These are phyloP conservation scores for Gryllus bimaculatus DNA, from an alignment of 1,140 invertebrate species.

Conservation along the genomic window DNA sequence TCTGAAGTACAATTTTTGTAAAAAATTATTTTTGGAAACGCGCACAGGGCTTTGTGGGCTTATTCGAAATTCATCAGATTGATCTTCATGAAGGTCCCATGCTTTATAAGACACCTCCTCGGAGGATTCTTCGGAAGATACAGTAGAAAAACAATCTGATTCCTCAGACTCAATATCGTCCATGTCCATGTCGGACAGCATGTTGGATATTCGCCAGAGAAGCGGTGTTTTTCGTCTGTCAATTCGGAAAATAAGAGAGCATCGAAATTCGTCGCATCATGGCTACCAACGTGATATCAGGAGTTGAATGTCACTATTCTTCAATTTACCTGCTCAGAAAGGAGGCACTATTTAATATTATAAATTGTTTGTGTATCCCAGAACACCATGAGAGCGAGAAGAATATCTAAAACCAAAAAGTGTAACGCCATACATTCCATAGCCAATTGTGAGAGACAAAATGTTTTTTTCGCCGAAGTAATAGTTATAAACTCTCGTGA, in stretches of 20 bases:
- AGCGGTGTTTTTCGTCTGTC: constrained; percentile 3
- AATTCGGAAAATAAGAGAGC: background rate
- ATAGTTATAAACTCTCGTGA: too few relatives aligned
- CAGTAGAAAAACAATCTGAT: background rate
- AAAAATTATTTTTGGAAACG: background rate
- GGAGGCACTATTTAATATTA: too few relatives aligned
- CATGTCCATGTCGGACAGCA: constrained; percentile 2
- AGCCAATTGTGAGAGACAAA: too few relatives aligned
- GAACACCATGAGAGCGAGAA: too few relatives aligned
- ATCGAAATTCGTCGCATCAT: background rate
- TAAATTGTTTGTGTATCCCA: too few relatives aligned
- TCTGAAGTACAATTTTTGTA: background rate
- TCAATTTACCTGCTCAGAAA: too few relatives aligned
- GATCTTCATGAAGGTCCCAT: background rate
- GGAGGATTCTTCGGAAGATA: background rate
- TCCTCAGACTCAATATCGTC: background rate
- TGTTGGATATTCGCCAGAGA: background rate
- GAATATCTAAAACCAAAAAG: too few relatives aligned
- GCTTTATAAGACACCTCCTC: background rate
- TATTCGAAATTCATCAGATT: background rate
- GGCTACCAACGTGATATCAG: too few relatives aligned
- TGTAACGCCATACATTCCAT: too few relatives aligned
- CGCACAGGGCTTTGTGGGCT: background rate
- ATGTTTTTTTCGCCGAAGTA: too few relatives aligned
- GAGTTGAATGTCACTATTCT: too few relatives aligned